These are phyloP conservation scores for Sinocyclocheilus anshuiensis DNA, from an alignment of 2,113 vertebrate genomes.

Conservation along the genomic window DNA sequence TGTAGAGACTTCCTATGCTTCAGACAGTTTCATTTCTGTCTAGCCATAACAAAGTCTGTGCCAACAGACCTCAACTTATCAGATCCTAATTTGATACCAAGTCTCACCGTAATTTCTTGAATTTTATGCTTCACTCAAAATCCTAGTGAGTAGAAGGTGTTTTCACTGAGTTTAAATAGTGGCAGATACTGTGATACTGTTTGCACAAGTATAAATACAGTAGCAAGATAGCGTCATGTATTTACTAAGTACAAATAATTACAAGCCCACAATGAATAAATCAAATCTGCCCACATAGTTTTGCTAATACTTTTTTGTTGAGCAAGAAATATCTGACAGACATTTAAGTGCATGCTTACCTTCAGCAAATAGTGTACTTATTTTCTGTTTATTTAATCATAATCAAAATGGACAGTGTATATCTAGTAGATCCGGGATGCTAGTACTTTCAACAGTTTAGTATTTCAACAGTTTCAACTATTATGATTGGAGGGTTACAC, in stretches of 20 bases:
- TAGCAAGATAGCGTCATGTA: too few relatives aligned
- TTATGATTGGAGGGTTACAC: too few relatives aligned
- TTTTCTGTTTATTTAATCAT: neutral
- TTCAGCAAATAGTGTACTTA: neutral
- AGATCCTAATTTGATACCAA: neutral
- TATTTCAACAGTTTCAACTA: too few relatives aligned
- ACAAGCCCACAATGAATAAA: too few relatives aligned
- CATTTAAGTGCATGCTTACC: neutral
- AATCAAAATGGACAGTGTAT: neutral
- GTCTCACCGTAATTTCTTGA: neutral
- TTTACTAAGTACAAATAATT: too few relatives aligned
- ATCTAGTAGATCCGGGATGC: too few relatives aligned
- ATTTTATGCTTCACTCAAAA: neutral
- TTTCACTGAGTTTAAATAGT: too few relatives aligned
- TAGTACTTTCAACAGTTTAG: neutral
- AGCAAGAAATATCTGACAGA: neutral
- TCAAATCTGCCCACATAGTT: too few relatives aligned
- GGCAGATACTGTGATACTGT: too few relatives aligned
- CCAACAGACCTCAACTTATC: neutral
- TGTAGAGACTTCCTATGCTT: neutral
- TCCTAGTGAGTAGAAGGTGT: neutral
- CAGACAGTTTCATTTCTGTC: neutral
- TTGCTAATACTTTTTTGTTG: too few relatives aligned
- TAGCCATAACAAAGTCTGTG: neutral
- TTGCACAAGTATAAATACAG: too few relatives aligned